phyloP scores from a whole-genome alignment of 2,888 invertebrate species.

The Ophioninae sp. region DNA sequence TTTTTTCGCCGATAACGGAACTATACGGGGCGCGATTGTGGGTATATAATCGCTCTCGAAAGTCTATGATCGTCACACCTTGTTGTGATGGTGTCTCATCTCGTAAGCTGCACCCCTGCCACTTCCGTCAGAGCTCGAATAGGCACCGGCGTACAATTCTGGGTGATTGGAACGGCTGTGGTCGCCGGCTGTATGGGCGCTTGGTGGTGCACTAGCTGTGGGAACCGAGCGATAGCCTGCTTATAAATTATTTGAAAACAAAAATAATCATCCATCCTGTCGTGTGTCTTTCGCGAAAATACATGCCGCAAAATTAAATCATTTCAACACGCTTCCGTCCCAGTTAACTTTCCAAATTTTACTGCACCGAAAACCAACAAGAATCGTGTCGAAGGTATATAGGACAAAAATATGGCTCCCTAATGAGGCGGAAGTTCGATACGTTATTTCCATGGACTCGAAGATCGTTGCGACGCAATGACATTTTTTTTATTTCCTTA shows the following conservation, averaged over 20 bases:
- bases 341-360: not conserved
- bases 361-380: slow-evolving; percentile 62
- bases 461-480: too few species aligned
- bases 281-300: slow-evolving; percentile 57
- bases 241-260: slow-evolving; percentile 69
- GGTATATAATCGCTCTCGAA: slow-evolving; percentile 64
- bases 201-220: slow-evolving; percentile 82
- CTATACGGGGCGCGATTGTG: slow-evolving; percentile 68
- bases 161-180: slow-evolving; percentile 82
- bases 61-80: slow-evolving; percentile 83
- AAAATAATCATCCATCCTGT: slow-evolving; percentile 65
- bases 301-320: slow-evolving; percentile 45
- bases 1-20: slow-evolving; percentile 64
- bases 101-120: slow-evolving; percentile 85
- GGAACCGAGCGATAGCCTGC: slow-evolving; percentile 81
- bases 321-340: not conserved
- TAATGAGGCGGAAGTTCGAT: slow-evolving; percentile 32
- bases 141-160: slow-evolving; percentile 89
- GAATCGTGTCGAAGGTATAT: slow-evolving; percentile 33
- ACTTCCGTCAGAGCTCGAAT: slow-evolving; percentile 82
- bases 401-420: slow-evolving; percentile 35
- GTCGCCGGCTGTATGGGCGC: slow-evolving; percentile 81
- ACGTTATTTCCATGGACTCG: too few species aligned
- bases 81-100: slow-evolving; percentile 88
- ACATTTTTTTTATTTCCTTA: too few species aligned